Percentiles rank a stretch among this genome's conserved stretches.
Conservation (phyloP, 2,888 invertebrate genomes). For the Microctonus brassicae region DNA sequence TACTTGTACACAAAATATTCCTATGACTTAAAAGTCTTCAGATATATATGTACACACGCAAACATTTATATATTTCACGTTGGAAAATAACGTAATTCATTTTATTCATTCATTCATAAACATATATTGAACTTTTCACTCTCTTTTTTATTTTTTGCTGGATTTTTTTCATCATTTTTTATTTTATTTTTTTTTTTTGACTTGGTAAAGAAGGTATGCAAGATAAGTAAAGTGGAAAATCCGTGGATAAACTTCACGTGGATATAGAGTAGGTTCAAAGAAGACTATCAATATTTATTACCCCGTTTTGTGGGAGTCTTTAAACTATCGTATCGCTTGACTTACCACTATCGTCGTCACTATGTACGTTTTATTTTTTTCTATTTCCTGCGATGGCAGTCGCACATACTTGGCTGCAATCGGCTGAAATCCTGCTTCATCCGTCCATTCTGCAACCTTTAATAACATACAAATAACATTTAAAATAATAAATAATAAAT, state of each 20-base stretch:
- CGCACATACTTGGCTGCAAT: constrained; percentile 83
- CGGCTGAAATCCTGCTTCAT: constrained; percentile 81
- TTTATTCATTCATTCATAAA: constrained; percentile 24
- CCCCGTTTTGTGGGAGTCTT: constrained; percentile 29
- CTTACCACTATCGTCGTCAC: constrained; percentile 86
- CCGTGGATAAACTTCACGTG: constrained; percentile 4
- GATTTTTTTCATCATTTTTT: not conserved
- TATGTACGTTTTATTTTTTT: constrained; percentile 87
- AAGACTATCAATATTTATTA: constrained; percentile 36
- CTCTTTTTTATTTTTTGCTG: not conserved
- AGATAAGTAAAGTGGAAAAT: constrained; percentile 39
- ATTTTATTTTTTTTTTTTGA: not conserved
- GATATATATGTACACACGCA: too few species aligned
- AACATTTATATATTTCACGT: not conserved
- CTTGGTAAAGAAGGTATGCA: constrained; percentile 23
- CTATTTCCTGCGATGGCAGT: constrained; percentile 80
- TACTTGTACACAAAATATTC: constrained; percentile 14
- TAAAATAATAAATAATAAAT: not conserved
- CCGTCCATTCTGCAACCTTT: constrained; percentile 90
- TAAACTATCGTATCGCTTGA: constrained; percentile 43
- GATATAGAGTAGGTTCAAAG: constrained; percentile 1
- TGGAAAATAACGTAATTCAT: not conserved
- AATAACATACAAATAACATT: constrained; percentile 28
- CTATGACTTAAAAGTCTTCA: constrained; percentile 7
- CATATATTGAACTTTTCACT: not conserved